Evolutionary conservation across 2,797 vertebrate genomes (phyloP).

Genomic region (Hemibagrus guttatus): DNA sequence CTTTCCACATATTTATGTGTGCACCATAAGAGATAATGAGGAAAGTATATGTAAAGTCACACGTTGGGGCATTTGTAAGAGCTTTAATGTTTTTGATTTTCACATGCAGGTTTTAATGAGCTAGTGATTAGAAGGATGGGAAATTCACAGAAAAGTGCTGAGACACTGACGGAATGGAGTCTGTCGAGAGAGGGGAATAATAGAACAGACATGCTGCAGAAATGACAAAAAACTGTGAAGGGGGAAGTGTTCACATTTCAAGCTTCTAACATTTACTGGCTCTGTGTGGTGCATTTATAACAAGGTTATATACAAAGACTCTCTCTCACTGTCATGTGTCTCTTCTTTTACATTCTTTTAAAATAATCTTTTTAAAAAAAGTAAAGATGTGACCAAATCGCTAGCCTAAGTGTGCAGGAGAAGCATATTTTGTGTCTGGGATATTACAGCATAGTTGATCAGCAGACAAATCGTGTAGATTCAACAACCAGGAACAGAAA

Average conservation of each 20-base stretch:
- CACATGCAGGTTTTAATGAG: neutral
- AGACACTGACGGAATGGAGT: too few species aligned
- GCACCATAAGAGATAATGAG: neutral
- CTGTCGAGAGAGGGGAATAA: neutral
- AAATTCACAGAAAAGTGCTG: neutral
- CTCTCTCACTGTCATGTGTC: neutral
- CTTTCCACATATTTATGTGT: conserved; percentile 31
- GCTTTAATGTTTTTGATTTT: conserved; percentile 3
- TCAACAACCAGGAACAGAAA: neutral
- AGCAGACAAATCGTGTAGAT: neutral
- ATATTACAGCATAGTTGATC: neutral
- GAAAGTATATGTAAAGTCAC: neutral
- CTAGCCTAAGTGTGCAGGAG: neutral
- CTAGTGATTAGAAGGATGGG: neutral
- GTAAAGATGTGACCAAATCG: neutral
- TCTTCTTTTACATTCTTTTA: neutral
- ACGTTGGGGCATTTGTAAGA: neutral
- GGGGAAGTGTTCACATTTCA: neutral
- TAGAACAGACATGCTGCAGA: neutral
- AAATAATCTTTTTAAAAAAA: neutral
- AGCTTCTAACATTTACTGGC: neutral
- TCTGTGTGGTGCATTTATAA: neutral
- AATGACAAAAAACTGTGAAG: neutral
- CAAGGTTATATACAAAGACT: neutral
- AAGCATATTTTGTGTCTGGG: neutral